phyloP scores from a whole-genome alignment of 2,888 invertebrate genomes.

The Parnassius smintheus region DNA sequence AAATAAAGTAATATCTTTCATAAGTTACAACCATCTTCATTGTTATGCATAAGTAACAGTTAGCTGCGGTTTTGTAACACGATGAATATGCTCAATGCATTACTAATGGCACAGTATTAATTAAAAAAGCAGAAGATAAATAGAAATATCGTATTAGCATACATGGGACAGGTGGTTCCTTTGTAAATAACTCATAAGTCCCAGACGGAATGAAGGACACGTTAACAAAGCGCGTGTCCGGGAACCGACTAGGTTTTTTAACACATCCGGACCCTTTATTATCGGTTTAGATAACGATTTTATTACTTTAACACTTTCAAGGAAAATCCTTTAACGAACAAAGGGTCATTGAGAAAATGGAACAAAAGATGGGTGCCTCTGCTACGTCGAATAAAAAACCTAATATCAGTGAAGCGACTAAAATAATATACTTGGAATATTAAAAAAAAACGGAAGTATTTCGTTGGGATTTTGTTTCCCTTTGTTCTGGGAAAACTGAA shows the following conservation, averaged over 20 bases:
- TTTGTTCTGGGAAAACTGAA: not conserved
- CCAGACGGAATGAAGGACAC: not conserved
- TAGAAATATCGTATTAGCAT: not conserved
- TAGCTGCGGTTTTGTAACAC: not conserved
- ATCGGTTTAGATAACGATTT: constrained; percentile 26
- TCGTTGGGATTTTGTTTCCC: not conserved
- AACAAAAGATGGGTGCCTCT: constrained; percentile 13
- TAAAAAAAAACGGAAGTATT: not conserved
- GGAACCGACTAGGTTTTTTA: constrained; percentile 23
- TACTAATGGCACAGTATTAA: not conserved
- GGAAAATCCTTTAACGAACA: constrained; percentile 16
- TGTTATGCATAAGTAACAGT: constrained; percentile 1
- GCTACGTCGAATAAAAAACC: not conserved
- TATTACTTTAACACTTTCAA: constrained; percentile 26
- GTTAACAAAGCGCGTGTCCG: constrained; percentile 13
- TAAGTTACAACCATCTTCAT: not conserved
- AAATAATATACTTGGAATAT: not conserved
- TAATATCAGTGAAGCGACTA: not conserved
- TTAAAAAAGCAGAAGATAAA: no score
- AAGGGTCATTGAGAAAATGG: constrained; percentile 21
- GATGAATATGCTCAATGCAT: not conserved
- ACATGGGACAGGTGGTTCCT: constrained; percentile 17
- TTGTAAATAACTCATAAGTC: constrained; percentile 6
- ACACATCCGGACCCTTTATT: constrained; percentile 26
- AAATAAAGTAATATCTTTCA: not conserved